Base-by-base conservation (phyloP, 2,797 vertebrate genomes). In the Trachurus trachurus region DNA sequence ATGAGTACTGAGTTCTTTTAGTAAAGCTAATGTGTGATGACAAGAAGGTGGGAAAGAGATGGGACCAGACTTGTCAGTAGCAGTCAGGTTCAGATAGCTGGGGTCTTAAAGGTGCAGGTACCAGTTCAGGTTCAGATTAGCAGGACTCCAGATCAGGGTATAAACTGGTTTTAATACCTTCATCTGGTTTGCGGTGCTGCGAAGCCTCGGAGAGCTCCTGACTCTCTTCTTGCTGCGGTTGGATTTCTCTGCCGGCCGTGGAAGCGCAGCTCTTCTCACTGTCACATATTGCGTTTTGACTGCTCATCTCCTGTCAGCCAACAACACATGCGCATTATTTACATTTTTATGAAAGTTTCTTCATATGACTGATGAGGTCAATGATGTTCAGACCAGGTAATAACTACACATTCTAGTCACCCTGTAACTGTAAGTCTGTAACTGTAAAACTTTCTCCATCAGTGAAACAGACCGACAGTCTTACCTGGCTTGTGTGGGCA, bases 401-500 rank as follows among this genome's bases (percentile, higher is more conserved):
- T 37, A 15, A 60, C 39, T 13, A 58, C 29, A 66, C 4, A 53
- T 19, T 26, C 7, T 13, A 39, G 13, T 57, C 9, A 37, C 17
- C 9, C 50, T 4, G 15, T 9, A 6, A 21, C 26, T 58, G 50
- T 21, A 22, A 42, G 22, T 17, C 7, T 47, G 58, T 34, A 9
- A 40, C 62, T 37, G 56, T 53, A 6, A 65, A 47, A 45, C 45
- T 4, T 8, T 34, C 1, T 65, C 16, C 26, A 49, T 71, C 31
- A 78, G n/a, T 12, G 10, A 19, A 60, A 68, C 11, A 60, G 12
- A 64, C 44, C 1, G 31, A 58, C 34, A 42, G 67, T 39, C 95
- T 90, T 82, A 96, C 96, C 78, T 56, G 76, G 72, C 58, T 29
- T 29, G 34, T 76, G 74, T 57, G 76, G 37, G 66, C 2, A 16